Base-by-base conservation (phyloP, 2,888 invertebrate genomes). In the Drosophila mettleri region DNA sequence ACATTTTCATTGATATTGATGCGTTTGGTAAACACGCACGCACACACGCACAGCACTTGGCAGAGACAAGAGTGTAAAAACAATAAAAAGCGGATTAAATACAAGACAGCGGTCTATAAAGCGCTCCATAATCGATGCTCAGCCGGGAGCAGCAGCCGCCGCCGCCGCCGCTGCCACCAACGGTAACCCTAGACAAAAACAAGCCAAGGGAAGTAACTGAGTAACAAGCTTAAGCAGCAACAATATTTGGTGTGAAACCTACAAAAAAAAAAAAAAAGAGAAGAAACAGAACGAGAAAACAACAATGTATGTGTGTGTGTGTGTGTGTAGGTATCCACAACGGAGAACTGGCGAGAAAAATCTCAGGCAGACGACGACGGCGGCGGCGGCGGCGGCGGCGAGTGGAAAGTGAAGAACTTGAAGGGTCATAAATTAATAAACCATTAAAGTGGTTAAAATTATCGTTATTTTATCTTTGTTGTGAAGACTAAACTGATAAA, bases 341-440 rank as follows among this genome's bases (percentile, higher is more conserved):
- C 41, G 22, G 41, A 24, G 41, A 60, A 41, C 14, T 62, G 73
- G 62, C 68, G 49, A 70, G 63, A 63, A 67, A 76, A 74, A 71
- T 74, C 71, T 74, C 67, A 78, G 70, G 65, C 84, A 48, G 41
- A 48, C 38, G n/a, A 60, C 57, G n/a, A n/a, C n/a, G n/a, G n/a
- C n/a, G 33, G 46, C 41, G 49, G 49, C 64, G 39, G 29, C 41
- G 64, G 31, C 41, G 63, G 58, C 76, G 73, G 76, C 67, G 84
- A 79, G 86, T 86, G 87, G 86, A 82, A 82, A 85, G 85, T 86
- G 85, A 85, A 84, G 88, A 86, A 81, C 90, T 90, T 91, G 91
- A 91, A 91, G 91, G 91, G 90, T 90, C 91, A 92, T 92, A 92
- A 92, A 92, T 92, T 92, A 92, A 92, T 92, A 92, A 92, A 91